These are phyloP conservation scores for Paramuricea clavata DNA, from an alignment of 92 coral and sea anemone species.

Conservation along the genomic window DNA sequence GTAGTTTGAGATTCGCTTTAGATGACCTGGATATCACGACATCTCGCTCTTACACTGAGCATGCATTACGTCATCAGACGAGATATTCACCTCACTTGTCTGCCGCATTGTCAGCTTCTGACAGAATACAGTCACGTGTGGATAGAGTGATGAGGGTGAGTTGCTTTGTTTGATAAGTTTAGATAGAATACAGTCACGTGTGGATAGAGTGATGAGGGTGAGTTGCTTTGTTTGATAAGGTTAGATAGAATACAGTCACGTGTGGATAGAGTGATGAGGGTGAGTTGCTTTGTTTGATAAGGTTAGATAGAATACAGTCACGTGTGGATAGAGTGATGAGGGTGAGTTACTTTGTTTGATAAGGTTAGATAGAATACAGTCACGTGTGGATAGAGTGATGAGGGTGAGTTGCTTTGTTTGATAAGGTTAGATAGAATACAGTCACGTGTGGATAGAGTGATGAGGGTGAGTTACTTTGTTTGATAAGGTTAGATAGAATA, in stretches of 20 bases:
- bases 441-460: too few relatives aligned
- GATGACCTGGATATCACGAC: conserved; percentile 87
- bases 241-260: conserved; percentile 96
- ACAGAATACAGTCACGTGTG: conserved; percentile 92
- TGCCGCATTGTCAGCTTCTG: conserved; percentile 96
- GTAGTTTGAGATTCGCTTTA: conserved; percentile 87
- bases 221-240: too few relatives aligned
- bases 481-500: too few relatives aligned
- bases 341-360: too few relatives aligned
- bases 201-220: conserved; percentile 76
- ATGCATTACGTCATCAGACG: conserved; percentile 83
- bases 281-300: too few relatives aligned
- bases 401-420: too few relatives aligned
- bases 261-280: conserved; percentile 80
- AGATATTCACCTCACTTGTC: conserved; percentile 93
- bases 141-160: conserved; percentile 73
- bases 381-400: too few relatives aligned
- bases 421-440: too few relatives aligned
- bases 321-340: conserved; percentile 84
- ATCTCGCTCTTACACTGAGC: conserved; percentile 85
- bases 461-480: too few relatives aligned
- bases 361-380: too few relatives aligned
- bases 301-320: conserved; percentile 95
- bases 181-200: conserved; percentile 95
- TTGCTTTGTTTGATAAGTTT: too few relatives aligned